These are phyloP conservation scores for Spialia ferax DNA, from an alignment of 2,888 invertebrate genomes.

Conservation along the genomic window DNA sequence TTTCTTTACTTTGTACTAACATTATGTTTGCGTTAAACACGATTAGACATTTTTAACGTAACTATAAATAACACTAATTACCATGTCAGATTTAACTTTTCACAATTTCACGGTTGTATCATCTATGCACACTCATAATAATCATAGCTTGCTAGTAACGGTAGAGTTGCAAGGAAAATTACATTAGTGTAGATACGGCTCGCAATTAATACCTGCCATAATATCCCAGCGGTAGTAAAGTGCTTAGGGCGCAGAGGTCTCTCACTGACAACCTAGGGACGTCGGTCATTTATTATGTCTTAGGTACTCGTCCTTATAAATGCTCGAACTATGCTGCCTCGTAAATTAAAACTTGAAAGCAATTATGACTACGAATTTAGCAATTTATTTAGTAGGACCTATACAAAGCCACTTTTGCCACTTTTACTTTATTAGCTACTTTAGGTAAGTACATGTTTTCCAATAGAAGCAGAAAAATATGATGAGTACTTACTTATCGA, in stretches of 20 bases:
- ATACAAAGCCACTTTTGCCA: too few species aligned
- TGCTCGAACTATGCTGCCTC: background rate
- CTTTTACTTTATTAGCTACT: too few species aligned
- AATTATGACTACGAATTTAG: background rate
- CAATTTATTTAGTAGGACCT: too few species aligned
- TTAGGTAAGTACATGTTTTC: too few species aligned
- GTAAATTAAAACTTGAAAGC: background rate
- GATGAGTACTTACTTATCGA: too few species aligned
- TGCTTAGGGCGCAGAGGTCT: background rate
- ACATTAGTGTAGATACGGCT: background rate
- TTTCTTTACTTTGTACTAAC: too few species aligned
- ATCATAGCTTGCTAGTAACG: background rate
- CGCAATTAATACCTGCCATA: constrained; percentile 4
- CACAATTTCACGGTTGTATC: too few species aligned
- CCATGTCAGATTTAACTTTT: too few species aligned
- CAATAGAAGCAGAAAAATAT: too few species aligned
- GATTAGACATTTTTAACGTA: too few species aligned
- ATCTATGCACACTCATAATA: background rate
- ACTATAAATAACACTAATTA: too few species aligned
- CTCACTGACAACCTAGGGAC: constrained; percentile 5
- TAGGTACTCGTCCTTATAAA: background rate
- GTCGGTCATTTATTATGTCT: background rate
- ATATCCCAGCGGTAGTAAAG: background rate
- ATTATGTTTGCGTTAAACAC: too few species aligned
- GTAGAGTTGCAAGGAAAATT: constrained; percentile 2